Evolutionary conservation across 2,888 invertebrate species (phyloP).

Genomic region (Serripes groenlandicus): DNA sequence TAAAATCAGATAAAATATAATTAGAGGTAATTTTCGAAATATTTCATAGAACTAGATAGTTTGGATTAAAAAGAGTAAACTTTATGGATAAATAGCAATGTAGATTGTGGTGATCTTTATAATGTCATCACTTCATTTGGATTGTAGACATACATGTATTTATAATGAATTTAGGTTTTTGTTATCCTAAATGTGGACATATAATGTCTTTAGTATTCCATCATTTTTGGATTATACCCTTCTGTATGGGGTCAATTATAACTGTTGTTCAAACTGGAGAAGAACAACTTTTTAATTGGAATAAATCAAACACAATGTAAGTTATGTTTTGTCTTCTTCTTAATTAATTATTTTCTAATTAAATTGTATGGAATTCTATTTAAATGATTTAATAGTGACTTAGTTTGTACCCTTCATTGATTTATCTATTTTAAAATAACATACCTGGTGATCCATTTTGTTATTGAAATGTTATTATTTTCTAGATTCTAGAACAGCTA

Average conservation of each 20-base stretch:
- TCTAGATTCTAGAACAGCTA: too few relatives aligned
- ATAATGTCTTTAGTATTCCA: constrained; percentile 54
- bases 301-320: constrained; percentile 57
- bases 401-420: too few relatives aligned
- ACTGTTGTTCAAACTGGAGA: constrained; percentile 53
- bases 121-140: constrained; percentile 17
- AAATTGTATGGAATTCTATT: too few relatives aligned
- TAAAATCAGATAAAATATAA: constrained; percentile 11
- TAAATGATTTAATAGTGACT: too few relatives aligned
- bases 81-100: constrained; percentile 2
- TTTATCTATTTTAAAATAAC: too few relatives aligned
- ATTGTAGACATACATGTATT: neutral
- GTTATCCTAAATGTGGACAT: constrained; percentile 15
- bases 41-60: too few relatives aligned
- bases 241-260: constrained; percentile 61
- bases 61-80: neutral
- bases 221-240: constrained; percentile 60
- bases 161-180: constrained; percentile 17
- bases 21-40: neutral
- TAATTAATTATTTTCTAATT: neutral
- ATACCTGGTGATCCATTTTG: too few relatives aligned
- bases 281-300: constrained; percentile 35
- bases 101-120: constrained; percentile 10
- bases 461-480: too few relatives aligned
- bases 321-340: constrained; percentile 35